Percentiles rank a stretch among this genome's conserved stretches.
phyloP scores from a whole-genome alignment of 2,113 vertebrate species.

The Hyperoodon ampullatus region DNA sequence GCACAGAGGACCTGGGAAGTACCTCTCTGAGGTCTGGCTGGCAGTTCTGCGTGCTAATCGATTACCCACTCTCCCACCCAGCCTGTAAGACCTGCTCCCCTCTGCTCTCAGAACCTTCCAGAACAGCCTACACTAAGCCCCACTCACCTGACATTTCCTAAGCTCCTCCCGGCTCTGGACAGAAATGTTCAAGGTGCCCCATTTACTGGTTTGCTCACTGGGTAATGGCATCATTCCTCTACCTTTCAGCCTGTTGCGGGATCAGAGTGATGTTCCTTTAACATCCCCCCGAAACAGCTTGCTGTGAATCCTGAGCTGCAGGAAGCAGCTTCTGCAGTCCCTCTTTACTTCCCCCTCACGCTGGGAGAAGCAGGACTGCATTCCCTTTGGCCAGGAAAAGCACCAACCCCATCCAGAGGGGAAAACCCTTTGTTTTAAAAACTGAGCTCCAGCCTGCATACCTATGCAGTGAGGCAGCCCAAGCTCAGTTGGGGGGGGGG shows the following conservation, averaged over 20 bases:
- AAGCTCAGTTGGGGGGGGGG: background rate
- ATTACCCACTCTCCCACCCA: background rate
- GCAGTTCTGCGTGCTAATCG: background rate
- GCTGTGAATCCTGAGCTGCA: background rate
- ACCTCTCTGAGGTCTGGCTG: background rate
- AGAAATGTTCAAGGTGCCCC: background rate
- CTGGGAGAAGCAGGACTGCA: background rate
- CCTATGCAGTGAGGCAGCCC: conserved; percentile 66
- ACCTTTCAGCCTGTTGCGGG: conserved; percentile 57
- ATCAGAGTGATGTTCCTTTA: conserved; percentile 64
- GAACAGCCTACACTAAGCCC: background rate
- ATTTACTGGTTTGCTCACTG: conserved; percentile 37
- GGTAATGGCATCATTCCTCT: conserved; percentile 34
- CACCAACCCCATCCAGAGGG: conserved; percentile 5
- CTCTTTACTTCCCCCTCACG: conserved; percentile 29
- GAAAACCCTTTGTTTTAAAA: conserved; percentile 71
- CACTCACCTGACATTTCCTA: background rate
- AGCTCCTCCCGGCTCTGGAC: background rate
- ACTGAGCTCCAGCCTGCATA: conserved; percentile 63
- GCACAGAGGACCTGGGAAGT: background rate
- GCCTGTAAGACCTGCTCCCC: background rate
- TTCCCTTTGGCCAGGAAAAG: conserved; percentile 50
- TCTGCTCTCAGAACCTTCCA: conserved; percentile 32
- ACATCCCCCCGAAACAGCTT: background rate
- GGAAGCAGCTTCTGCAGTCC: background rate